Evolutionary conservation across 2,888 invertebrate species (phyloP).

Genomic region (Brenthis ino): DNA sequence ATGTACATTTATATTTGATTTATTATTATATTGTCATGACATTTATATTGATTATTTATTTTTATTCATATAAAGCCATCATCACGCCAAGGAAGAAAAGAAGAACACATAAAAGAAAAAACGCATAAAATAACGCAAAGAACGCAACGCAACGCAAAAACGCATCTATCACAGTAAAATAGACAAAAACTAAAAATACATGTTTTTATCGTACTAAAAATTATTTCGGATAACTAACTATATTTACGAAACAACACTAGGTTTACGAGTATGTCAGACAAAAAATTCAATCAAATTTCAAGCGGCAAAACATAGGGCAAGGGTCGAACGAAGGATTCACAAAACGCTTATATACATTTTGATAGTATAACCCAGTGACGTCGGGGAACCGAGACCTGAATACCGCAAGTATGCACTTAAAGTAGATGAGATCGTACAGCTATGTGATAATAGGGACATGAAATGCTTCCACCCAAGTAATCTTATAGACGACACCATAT

Average conservation of each 20-base stretch:
- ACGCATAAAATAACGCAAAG: too few relatives aligned
- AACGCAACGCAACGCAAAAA: too few relatives aligned
- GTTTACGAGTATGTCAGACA: too few relatives aligned
- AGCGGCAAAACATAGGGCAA: background rate
- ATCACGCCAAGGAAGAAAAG: too few relatives aligned
- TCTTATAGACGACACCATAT: background rate
- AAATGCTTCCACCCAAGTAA: conserved; percentile 4
- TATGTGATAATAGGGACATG: conserved; percentile 13
- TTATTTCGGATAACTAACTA: background rate
- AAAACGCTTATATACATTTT: conserved; percentile 5
- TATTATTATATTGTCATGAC: too few relatives aligned
- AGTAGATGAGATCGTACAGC: conserved; percentile 19
- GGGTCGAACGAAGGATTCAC: conserved; percentile 1
- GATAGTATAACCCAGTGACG: background rate
- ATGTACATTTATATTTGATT: too few relatives aligned
- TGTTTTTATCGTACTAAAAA: background rate
- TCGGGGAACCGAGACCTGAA: conserved; percentile 7
- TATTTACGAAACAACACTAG: too few relatives aligned
- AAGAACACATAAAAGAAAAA: too few relatives aligned
- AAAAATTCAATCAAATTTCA: conserved; percentile 11
- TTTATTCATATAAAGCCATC: too few relatives aligned
- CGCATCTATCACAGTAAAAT: too few relatives aligned
- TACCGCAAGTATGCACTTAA: conserved; percentile 22
- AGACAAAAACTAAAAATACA: too few relatives aligned
- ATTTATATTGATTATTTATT: too few relatives aligned